Conservation (phyloP, 2,888 invertebrate species). For the Sesia bembeciformis region DNA sequence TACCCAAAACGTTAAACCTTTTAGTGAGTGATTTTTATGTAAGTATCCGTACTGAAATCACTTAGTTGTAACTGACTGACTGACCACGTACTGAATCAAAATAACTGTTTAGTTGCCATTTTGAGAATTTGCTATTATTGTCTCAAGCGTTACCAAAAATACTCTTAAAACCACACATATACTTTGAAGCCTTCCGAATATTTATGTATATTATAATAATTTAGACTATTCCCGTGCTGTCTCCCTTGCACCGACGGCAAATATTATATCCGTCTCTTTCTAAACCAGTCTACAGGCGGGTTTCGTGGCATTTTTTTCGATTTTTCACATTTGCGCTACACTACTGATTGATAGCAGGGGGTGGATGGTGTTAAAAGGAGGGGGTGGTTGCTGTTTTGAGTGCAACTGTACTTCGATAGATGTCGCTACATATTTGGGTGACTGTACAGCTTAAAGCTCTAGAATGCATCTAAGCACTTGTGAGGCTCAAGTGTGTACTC, state of each 20-base stretch:
- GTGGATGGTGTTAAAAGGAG: slow-evolving; percentile 1
- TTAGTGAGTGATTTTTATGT: too few species aligned
- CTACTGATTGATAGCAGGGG: slow-evolving; percentile 39
- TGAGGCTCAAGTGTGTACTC: too few species aligned
- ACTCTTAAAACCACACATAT: slow-evolving; percentile 13
- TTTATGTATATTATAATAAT: slow-evolving; percentile 63
- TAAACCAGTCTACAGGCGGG: slow-evolving; percentile 27
- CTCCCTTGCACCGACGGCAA: slow-evolving; percentile 14
- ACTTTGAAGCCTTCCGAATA: slow-evolving; percentile 37
- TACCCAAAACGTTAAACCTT: too few species aligned
- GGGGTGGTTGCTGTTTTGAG: background rate
- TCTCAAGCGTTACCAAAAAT: too few species aligned
- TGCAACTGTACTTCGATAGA: slow-evolving; percentile 8
- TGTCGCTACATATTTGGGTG: slow-evolving; percentile 4
- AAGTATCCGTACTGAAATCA: too few species aligned
- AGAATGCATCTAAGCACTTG: too few species aligned
- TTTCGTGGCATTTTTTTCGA: slow-evolving; percentile 35
- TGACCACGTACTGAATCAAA: too few species aligned
- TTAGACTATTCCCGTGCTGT: slow-evolving; percentile 41
- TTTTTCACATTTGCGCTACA: slow-evolving; percentile 44
- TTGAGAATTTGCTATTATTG: too few species aligned
- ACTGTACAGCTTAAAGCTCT: too few species aligned
- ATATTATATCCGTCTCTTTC: slow-evolving; percentile 22
- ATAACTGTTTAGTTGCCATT: too few species aligned
- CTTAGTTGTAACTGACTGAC: too few species aligned